Conservation (phyloP, 2,888 invertebrate species). For the Malacosoma neustria region DNA sequence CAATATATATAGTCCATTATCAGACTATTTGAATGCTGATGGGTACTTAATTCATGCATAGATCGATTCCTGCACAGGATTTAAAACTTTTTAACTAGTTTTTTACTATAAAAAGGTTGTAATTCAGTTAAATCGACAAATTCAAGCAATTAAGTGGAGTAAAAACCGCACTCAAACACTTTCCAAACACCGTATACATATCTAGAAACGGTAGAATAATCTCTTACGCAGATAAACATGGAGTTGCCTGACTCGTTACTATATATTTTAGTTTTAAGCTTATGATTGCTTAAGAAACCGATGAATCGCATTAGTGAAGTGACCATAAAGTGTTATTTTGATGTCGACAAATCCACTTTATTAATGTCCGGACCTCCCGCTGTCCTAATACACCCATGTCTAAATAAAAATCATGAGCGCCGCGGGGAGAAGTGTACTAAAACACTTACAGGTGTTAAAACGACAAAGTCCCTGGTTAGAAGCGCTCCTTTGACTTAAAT, state of each 20-base stretch:
- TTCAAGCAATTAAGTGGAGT: background rate
- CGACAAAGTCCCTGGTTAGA: slow-evolving; percentile 51
- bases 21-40: no score
- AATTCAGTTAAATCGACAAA: background rate
- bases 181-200: background rate
- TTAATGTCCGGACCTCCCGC: slow-evolving; percentile 62
- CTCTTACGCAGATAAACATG: background rate
- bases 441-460: slow-evolving; percentile 39
- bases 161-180: background rate
- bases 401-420: slow-evolving; percentile 25
- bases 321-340: slow-evolving; percentile 65
- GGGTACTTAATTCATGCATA: no score
- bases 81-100: no score
- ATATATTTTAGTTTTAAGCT: slow-evolving; percentile 24
- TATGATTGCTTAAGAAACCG: slow-evolving; percentile 40
- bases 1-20: no score
- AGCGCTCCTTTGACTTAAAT: slow-evolving; percentile 66
- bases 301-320: slow-evolving; percentile 56
- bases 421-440: slow-evolving; percentile 29
- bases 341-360: slow-evolving; percentile 72
- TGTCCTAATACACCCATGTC: slow-evolving; percentile 52
- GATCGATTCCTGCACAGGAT: no score
- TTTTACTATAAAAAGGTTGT: no score
- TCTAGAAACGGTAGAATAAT: background rate
- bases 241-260: slow-evolving; percentile 10